Conservation (phyloP, 2,797 vertebrate genomes). For the Gymnoscopelus braueri region DNA sequence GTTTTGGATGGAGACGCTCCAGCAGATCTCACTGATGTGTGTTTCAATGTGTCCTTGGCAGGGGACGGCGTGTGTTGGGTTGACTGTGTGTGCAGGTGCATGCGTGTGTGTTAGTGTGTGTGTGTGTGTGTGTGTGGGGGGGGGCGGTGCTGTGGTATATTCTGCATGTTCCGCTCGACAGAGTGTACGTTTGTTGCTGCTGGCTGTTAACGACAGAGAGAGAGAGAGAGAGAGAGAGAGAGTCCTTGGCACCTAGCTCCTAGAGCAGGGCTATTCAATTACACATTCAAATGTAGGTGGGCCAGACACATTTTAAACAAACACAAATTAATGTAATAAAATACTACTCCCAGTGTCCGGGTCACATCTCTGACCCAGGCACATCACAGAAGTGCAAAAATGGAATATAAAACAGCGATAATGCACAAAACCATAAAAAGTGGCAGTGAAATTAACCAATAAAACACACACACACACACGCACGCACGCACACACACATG, state of each 20-base stretch:
- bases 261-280: no score
- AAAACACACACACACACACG: not conserved
- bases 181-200: no score
- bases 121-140: constrained; percentile 4
- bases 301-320: no score
- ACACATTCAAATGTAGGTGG: no score
- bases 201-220: not conserved
- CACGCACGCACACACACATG: not conserved
- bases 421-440: not conserved
- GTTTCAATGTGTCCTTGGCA: constrained; percentile 64
- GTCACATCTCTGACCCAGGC: no score
- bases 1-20: constrained; percentile 60
- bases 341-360: no score
- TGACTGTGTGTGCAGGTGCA: not conserved
- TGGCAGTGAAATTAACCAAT: not conserved
- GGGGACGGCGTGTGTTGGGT: constrained; percentile 36
- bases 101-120: constrained; percentile 2
- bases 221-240: no score
- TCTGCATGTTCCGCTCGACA: not conserved
- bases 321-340: no score
- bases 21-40: constrained; percentile 47
- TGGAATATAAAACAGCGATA: no score
- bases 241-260: no score
- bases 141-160: not conserved
- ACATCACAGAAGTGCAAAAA: no score